Evolutionary conservation across 2,888 invertebrate genomes (phyloP), one percentile per base, ranked within the genome.

Genomic region (Chrysolina americana): DNA sequence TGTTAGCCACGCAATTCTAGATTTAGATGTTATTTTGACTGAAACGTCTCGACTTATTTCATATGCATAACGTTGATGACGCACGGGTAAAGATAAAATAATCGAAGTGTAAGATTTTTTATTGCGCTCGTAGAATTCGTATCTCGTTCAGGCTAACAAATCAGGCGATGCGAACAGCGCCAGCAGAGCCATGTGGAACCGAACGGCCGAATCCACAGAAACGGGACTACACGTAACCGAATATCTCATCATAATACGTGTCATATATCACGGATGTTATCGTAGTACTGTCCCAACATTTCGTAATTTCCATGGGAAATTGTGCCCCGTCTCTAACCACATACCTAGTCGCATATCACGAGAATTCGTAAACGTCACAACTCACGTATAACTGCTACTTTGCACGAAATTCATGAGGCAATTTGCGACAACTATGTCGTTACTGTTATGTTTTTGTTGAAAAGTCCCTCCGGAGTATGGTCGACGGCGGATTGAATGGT

Each of bases 321-420:
- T 63, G 44, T 70, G 41, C 44, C 41, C 70, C 63, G 63, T 36
- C 70, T 50, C 41, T 41, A 41, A 15, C 41, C 68, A 48, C 70
- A 70, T 70, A 59, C 62, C 69, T 41, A 59, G 62, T 53, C 65
- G 64, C 65, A 50, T 65, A 71, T 71, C 71, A 41, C 65, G 63
- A 53, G 71, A 64, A 71, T 71, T 65, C 50, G 44, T 15, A 53
- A 17, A 28, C 53, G 53, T 50, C 53, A 44, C 48, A 68, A 47
- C 53, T 68, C 56, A 36, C 48, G 50, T 36, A 56, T 56, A 56
- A 68, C 68, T 68, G 68, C 48, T 56, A 53, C 56, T 68, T 68
- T 53, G 68, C 68, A 68, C 68, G 56, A 28, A 68, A 68, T 68
- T 68, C 68, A 68, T 56, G 48, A 50, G 28, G 59, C 59, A 59